A percentile compares a stretch with the other conserved stretches of the same genome.
phyloP scores from a whole-genome alignment of 2,113 vertebrate genomes.

The Scolopax mira region DNA sequence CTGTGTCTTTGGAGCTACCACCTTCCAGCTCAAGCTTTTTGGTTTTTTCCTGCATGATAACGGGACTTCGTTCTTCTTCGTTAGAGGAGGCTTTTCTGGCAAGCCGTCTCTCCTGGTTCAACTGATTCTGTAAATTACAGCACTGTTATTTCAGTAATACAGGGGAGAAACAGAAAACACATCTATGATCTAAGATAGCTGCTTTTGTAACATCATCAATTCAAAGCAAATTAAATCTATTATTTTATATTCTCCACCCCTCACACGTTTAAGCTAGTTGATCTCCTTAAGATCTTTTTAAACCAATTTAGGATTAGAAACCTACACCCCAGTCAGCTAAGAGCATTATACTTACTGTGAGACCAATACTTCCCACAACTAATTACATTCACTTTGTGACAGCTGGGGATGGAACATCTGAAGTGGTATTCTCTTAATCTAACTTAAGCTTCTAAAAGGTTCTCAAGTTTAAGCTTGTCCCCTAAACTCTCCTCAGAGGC shows the following conservation, averaged over 20 bases:
- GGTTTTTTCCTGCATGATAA: constrained; percentile 51
- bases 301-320: constrained; percentile 25
- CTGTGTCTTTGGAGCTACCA: neutral
- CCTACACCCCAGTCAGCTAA: neutral
- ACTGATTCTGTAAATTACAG: constrained; percentile 66
- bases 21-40: constrained; percentile 34
- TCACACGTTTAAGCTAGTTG: neutral
- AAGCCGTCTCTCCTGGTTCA: constrained; percentile 75
- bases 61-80: constrained; percentile 56
- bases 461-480: neutral
- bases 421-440: neutral
- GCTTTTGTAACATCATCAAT: neutral
- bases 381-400: neutral
- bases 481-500: neutral
- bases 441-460: neutral
- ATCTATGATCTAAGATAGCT: neutral
- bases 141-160: neutral
- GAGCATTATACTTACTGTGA: neutral
- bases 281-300: neutral
- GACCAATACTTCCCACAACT: neutral
- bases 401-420: neutral
- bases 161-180: neutral
- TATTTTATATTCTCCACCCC: neutral
- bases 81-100: constrained; percentile 59
- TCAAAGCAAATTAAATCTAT: neutral